Percentiles rank a stretch among this genome's conserved stretches.
Evolutionary conservation across 2,797 vertebrate genomes (phyloP).

Genomic region (Coracias cyanogaster): DNA sequence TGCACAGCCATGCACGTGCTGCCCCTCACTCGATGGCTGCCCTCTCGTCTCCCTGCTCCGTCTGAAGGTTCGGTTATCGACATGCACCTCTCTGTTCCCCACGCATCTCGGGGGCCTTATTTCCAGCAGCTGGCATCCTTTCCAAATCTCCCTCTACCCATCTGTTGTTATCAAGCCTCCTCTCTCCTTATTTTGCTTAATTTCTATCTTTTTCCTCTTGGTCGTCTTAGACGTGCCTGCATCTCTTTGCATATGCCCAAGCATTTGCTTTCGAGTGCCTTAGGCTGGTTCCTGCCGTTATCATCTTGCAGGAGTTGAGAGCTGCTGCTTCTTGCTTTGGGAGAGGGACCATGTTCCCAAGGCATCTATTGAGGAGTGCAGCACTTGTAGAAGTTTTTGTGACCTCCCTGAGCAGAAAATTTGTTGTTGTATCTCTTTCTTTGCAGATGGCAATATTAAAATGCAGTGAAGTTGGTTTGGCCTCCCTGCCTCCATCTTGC

Average conservation of each 20-base stretch:
- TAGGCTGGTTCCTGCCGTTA: neutral
- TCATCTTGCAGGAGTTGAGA: neutral
- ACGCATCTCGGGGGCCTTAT: neutral
- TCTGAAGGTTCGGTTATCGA: neutral
- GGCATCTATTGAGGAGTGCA: neutral
- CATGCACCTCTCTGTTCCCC: neutral
- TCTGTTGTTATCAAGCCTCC: constrained; percentile 54
- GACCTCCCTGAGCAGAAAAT: neutral
- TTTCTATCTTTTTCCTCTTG: constrained; percentile 38
- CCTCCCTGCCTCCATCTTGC: neutral
- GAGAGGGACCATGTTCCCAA: neutral
- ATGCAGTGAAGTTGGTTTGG: fast-evolving
- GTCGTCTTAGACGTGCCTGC: constrained; percentile 1
- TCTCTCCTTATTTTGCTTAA: constrained; percentile 55
- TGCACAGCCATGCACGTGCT: fast-evolving
- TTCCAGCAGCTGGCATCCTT: constrained; percentile 59
- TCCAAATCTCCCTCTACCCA: constrained; percentile 42
- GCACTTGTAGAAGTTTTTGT: neutral
- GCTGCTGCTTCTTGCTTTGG: neutral
- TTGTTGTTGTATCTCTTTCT: neutral
- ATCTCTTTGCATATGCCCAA: constrained; percentile 5
- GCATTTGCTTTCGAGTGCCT: constrained; percentile 27
- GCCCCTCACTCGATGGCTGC: fast-evolving
- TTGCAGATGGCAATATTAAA: neutral
- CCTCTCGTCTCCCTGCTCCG: neutral